Percentiles rank a stretch among this genome's conserved stretches.
Evolutionary conservation across 1,140 invertebrate genomes (phyloP).

Genomic region (Brachionus rotundiformis): DNA sequence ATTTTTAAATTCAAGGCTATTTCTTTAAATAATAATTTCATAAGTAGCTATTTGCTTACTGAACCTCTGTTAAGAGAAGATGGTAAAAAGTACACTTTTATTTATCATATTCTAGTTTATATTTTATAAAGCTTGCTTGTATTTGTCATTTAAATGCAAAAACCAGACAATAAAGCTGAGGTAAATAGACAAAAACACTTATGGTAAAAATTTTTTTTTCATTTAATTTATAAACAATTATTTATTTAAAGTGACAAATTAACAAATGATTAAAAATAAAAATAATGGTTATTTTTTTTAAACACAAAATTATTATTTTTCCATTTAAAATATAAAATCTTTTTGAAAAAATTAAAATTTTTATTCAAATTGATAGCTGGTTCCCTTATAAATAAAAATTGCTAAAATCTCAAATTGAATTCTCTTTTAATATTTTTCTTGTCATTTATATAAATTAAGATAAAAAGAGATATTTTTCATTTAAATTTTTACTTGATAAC

Average conservation of each 20-base stretch:
- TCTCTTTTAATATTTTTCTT: too few species aligned
- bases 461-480: too few species aligned
- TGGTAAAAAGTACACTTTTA: too few species aligned
- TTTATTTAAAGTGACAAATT: slow-evolving; percentile 9
- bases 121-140: neutral
- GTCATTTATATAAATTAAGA: too few species aligned
- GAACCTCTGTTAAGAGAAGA: slow-evolving; percentile 16
- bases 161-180: neutral
- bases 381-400: too few species aligned
- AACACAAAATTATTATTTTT: too few species aligned
- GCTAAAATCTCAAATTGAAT: too few species aligned
- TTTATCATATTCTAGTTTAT: neutral
- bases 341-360: too few species aligned
- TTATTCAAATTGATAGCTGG: too few species aligned
- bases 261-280: neutral
- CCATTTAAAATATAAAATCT: too few species aligned
- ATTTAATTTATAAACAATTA: neutral
- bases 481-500: too few species aligned
- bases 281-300: neutral
- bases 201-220: too few species aligned
- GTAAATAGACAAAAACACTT: neutral
- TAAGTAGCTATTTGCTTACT: neutral
- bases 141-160: slow-evolving; percentile 14
- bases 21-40: neutral
- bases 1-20: neutral